phyloP scores from a whole-genome alignment of 2,888 invertebrate genomes.

The Latrodectus hesperus region DNA sequence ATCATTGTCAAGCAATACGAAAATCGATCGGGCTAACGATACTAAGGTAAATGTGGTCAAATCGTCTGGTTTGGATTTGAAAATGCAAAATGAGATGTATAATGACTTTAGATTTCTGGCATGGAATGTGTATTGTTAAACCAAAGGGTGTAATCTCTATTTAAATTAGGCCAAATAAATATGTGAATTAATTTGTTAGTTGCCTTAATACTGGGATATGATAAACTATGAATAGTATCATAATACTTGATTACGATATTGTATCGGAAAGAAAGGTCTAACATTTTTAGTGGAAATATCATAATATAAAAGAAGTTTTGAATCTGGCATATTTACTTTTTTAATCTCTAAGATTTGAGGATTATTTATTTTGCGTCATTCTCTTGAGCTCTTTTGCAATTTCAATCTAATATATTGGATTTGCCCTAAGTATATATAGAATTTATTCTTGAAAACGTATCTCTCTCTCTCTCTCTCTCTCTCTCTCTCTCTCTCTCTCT shows the following conservation, averaged over 20 bases:
- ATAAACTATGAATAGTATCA: slow-evolving; percentile 7
- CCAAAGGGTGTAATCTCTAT: background rate
- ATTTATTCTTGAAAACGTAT: background rate
- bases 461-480: too few species aligned
- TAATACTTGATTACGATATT: background rate
- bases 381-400: too few species aligned
- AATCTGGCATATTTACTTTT: background rate
- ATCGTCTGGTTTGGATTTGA: background rate
- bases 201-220: background rate
- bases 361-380: background rate
- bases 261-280: too few species aligned
- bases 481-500: too few species aligned
- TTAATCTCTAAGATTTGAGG: background rate
- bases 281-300: too few species aligned
- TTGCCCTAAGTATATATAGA: background rate
- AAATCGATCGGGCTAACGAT: slow-evolving; percentile 6
- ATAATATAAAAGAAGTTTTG: too few species aligned
- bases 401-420: background rate
- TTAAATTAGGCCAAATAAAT: background rate
- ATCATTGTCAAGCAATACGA: background rate
- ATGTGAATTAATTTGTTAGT: background rate
- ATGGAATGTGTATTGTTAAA: background rate
- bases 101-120: background rate
- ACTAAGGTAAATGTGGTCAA: background rate
- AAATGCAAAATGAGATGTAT: background rate